A percentile compares a stretch with the other conserved stretches of the same genome.
Conservation (phyloP, 2,888 invertebrate species). For the Fissipunctia ypsillon region DNA sequence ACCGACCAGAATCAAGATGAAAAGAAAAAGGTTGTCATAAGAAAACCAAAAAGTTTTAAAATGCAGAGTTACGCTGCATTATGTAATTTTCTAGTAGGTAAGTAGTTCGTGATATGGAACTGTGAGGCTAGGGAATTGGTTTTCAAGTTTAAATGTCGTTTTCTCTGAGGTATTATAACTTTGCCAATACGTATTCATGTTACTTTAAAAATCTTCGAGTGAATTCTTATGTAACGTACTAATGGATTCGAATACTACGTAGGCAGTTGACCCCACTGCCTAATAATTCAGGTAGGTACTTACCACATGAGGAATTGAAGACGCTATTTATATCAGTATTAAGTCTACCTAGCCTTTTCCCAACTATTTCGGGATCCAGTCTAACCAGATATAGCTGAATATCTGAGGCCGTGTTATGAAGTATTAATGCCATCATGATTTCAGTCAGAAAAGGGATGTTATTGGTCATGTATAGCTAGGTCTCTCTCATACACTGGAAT, state of each 20-base stretch:
- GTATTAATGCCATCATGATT: no score
- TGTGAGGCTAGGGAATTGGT: neutral
- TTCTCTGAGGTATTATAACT: neutral
- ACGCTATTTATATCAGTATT: neutral
- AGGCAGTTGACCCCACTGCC: neutral
- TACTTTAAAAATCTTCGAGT: conserved; percentile 1
- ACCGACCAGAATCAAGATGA: no score
- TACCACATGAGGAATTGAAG: neutral
- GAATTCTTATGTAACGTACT: conserved; percentile 9
- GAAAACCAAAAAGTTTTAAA: no score
- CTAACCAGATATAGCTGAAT: no score
- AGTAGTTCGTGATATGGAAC: neutral
- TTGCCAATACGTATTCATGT: neutral
- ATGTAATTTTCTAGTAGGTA: neutral
- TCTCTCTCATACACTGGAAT: no score
- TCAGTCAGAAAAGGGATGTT: no score
- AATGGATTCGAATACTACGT: conserved; percentile 7
- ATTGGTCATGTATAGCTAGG: no score
- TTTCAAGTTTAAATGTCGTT: conserved; percentile 6
- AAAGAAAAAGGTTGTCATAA: no score
- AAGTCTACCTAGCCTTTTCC: neutral
- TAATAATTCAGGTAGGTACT: neutral
- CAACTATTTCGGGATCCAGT: neutral
- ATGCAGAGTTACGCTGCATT: no score
- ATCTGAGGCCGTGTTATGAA: no score